Evolutionary conservation across 2,888 invertebrate genomes (phyloP).

Genomic region (Polydrusus cervinus): DNA sequence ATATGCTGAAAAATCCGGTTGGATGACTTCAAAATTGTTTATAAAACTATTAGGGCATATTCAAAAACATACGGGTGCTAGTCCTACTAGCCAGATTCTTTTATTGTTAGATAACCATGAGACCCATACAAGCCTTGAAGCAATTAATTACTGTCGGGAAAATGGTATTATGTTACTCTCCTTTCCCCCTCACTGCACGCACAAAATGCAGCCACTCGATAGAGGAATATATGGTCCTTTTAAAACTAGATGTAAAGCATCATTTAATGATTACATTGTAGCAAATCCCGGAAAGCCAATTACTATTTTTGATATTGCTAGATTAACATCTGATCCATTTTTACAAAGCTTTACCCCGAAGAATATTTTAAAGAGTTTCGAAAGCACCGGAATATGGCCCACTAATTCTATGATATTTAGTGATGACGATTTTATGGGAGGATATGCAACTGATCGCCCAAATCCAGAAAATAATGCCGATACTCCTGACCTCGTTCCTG

Average conservation of each 20-base stretch:
- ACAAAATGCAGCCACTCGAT: neutral
- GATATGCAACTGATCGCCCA: neutral
- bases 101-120: too few relatives aligned
- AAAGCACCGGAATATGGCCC: slow-evolving; percentile 1
- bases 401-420: neutral
- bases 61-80: too few relatives aligned
- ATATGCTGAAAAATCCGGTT: neutral
- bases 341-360: neutral
- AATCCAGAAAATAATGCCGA: neutral
- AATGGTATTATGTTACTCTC: slow-evolving; percentile 1
- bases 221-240: neutral
- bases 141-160: neutral
- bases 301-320: too few relatives aligned
- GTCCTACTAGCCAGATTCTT: too few relatives aligned
- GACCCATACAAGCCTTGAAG: too few relatives aligned
- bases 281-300: too few relatives aligned
- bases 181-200: neutral
- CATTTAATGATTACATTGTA: neutral
- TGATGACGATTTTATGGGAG: neutral
- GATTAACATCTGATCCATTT: neutral
- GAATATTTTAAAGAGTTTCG: neutral
- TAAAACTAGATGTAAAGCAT: slow-evolving; percentile 1
- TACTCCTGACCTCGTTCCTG: neutral
- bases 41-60: too few relatives aligned
- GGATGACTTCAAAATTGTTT: too few relatives aligned